These are phyloP conservation scores for Lypha dubia DNA, from an alignment of 2,888 invertebrate species.

Conservation along the genomic window DNA sequence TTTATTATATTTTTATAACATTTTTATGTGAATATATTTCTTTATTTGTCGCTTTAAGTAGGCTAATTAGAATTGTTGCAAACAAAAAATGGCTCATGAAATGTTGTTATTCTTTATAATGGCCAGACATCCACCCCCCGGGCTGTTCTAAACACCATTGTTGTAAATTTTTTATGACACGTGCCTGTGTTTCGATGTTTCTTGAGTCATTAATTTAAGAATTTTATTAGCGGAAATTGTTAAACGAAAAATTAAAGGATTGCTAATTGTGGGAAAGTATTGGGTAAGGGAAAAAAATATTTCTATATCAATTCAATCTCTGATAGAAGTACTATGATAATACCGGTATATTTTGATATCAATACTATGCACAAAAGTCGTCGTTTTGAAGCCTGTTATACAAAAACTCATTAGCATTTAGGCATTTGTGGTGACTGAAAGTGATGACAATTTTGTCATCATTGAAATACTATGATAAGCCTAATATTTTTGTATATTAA, in stretches of 20 bases:
- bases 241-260: conserved; percentile 47
- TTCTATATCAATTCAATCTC: too few species aligned
- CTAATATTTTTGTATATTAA: too few species aligned
- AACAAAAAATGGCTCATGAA: neutral
- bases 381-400: too few species aligned
- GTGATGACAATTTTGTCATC: too few species aligned
- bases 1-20: neutral
- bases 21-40: conserved; percentile 41
- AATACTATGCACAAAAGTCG: too few species aligned
- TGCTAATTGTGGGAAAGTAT: neutral
- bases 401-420: too few species aligned
- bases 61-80: conserved; percentile 45
- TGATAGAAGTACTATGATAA: neutral
- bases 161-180: conserved; percentile 52
- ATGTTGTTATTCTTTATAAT: conserved; percentile 5
- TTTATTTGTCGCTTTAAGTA: conserved; percentile 8
- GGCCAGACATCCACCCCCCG: too few species aligned
- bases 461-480: too few species aligned
- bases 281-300: conserved; percentile 11
- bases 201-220: conserved; percentile 48
- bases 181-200: conserved; percentile 41
- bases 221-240: conserved; percentile 60
- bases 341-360: too few species aligned
- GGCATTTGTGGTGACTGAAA: too few species aligned
- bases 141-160: conserved; percentile 11